Base-by-base conservation (phyloP, 2,797 vertebrate species). In the Salarias fasciatus region DNA sequence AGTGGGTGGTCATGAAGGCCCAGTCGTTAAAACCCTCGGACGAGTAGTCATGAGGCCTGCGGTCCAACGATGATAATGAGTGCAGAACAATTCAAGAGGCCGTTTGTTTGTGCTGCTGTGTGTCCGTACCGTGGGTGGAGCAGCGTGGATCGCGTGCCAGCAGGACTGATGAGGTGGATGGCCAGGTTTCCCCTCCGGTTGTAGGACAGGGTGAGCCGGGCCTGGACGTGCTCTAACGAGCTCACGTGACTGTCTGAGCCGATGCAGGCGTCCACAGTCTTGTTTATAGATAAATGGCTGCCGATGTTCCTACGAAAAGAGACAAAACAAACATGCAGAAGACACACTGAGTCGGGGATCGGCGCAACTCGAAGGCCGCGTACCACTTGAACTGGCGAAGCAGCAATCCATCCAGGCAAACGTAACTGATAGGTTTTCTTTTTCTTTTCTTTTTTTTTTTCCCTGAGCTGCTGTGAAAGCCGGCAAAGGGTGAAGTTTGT, bases 1-100 rank as follows among this genome's bases (percentile, higher is more conserved):
- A 96, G 79, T 99, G 97, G 0, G 98, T 99, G 0, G 95, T 98
- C 98, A 99, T 99, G 86, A 99, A 99, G 52, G 97, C 96, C 97
- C 98, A 99, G 90, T 98, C 96, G 0, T 94, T 98, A 82, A 99
- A 99, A 53, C 97, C 98, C 3, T 99, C 98, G 0, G 95, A 97
- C 0, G 98, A 99, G 84, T 96, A 99, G 88, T 99, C 97, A 0
- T 95, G 96, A 11, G 94, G 95, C 86, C 97, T 99, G 86, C 37
- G 49, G 70, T 49, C 63, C 51, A 72, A 62, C 1, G 30, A 55
- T n/a, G n/a, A n/a, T n/a, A 24, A 37, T 8, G 5, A 41, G 14
- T 28, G 51, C 72, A n/a, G 73, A 38, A 35, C 1, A 10, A 4
- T 64, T 40, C 43, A 31, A 40, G 5, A 46, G 69, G 3, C 18